Evolutionary conservation across 2,113 vertebrate genomes (phyloP).

Genomic region (Crypturellus undulatus): DNA sequence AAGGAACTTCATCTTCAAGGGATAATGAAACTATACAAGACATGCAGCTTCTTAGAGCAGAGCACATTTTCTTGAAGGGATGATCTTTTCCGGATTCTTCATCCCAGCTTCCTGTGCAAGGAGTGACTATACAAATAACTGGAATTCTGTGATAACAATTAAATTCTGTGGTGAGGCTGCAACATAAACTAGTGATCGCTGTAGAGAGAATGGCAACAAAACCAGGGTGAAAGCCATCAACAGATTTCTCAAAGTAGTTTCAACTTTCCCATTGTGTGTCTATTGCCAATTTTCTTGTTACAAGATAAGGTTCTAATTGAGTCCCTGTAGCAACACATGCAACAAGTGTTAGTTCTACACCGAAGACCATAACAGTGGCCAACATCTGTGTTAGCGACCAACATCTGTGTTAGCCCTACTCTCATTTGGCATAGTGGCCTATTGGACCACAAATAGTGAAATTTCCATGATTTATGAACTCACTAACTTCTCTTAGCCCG

Average conservation of each 20-base stretch:
- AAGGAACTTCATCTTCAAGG: neutral
- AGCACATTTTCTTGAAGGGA: neutral
- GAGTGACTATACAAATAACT: neutral
- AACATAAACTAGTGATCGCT: neutral
- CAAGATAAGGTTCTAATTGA: neutral
- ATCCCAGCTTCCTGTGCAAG: neutral
- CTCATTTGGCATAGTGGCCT: neutral
- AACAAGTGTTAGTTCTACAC: neutral
- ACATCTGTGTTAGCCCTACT: neutral
- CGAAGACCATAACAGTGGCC: neutral
- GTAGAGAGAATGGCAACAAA: neutral
- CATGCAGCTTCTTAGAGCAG: neutral
- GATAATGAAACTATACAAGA: neutral
- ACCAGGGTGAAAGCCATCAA: neutral
- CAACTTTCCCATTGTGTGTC: neutral
- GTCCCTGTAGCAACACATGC: neutral
- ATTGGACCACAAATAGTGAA: fast-evolving
- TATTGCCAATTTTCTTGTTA: neutral
- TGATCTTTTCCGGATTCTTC: neutral
- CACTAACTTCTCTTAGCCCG: fast-evolving
- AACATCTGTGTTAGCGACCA: neutral
- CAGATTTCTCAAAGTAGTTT: neutral
- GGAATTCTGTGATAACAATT: neutral
- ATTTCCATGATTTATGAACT: neutral
- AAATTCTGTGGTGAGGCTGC: neutral